Base-by-base conservation (phyloP, 2,113 vertebrate genomes). In the Falco punctatus region DNA sequence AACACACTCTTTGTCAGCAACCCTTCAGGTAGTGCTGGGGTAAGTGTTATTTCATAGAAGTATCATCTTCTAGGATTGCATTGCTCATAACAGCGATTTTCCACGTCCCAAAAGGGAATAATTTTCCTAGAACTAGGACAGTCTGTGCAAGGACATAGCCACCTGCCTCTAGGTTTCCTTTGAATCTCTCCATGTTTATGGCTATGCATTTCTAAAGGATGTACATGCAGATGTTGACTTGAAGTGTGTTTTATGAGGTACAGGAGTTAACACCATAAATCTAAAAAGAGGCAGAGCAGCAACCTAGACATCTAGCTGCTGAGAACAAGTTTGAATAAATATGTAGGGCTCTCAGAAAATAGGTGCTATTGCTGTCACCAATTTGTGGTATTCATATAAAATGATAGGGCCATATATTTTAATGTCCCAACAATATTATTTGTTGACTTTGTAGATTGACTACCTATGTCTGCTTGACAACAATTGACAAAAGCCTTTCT, bases 401-500 rank as follows among this genome's bases (percentile, higher is more conserved):
- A 94, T 73, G 26, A 81, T 82, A 88, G 30, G 12, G 16, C 32
- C 42, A 38, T 70, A 73, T 81, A 95, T 90, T 90, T 92, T 89
- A 80, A 69, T 30, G 67, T 5, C 4, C 3, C 7, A 22, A 61
- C 61, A 88, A 67, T 22, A 30, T 66, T 81, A 78, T 89, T 93
- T 96, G 51, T 94, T 96, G 95, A 86, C 72, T 94, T 92, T 90
- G 51, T 69, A 86, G 84, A 86, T 55, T 82, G 88, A 67, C 51
- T 40, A 73, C 65, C 81, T 86, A 93, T 5, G 1, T 90, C 65
- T 92, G 46, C 80, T 86, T 80, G 65, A 86, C 81, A 97, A 73
- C 64, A 88, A 72, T 78, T 86, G 66, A 74, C 70, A 95, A 93
- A 97, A 95, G 55, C n/a, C 71, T 89, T 96, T 93, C 72, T 87